phyloP scores from a whole-genome alignment of 1,140 invertebrate genomes.

The Melanaphis sacchari region DNA sequence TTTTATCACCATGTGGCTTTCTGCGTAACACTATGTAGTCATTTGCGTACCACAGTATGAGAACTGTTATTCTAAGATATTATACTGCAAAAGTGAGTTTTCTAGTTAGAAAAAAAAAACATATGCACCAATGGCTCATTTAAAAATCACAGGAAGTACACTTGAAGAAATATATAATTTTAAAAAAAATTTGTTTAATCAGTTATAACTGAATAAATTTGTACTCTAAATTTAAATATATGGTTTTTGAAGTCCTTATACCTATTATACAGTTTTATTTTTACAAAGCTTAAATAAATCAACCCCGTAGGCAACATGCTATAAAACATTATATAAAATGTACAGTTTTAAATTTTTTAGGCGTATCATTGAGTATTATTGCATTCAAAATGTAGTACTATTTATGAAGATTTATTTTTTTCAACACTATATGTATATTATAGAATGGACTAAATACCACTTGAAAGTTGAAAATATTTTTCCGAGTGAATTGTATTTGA shows the following conservation, averaged over 20 bases:
- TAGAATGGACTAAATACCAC: too few species aligned
- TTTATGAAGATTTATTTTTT: neutral
- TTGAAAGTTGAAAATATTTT: neutral
- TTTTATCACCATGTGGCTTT: too few species aligned
- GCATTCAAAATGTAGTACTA: neutral
- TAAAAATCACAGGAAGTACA: neutral
- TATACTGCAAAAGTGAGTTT: neutral
- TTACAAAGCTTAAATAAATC: neutral
- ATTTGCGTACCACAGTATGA: too few species aligned
- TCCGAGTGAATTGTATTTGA: neutral
- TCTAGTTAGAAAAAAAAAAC: too few species aligned
- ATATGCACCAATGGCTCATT: neutral
- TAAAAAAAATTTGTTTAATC: neutral
- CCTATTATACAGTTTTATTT: neutral
- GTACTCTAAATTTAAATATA: neutral
- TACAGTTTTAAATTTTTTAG: neutral
- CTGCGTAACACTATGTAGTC: too few species aligned
- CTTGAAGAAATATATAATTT: neutral
- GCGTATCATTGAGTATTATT: neutral
- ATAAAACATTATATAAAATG: neutral
- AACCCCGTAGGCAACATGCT: neutral
- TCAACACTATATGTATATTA: neutral
- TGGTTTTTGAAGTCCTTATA: too few species aligned
- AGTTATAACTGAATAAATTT: too few species aligned
- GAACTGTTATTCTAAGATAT: too few species aligned